Evolutionary conservation across 2,113 vertebrate species (phyloP), one percentile per base, ranked within the genome.

Genomic region (Chroicocephalus ridibundus): DNA sequence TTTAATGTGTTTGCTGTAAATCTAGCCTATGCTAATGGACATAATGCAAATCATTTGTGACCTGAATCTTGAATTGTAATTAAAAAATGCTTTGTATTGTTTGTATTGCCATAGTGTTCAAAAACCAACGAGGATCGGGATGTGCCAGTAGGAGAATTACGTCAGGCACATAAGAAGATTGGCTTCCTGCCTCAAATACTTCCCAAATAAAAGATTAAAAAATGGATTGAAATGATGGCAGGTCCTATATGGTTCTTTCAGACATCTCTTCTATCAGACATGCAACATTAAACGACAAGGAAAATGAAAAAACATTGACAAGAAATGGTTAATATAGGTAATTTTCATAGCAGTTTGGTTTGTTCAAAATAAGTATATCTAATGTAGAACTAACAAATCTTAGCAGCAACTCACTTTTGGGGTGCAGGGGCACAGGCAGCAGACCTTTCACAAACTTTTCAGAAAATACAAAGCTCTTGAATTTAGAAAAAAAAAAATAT

Each of bases 1-100:
- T 94, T 93, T 93, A 94, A 89, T 85, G 77, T 89, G 77, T 96
- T 96, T 96, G 96, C 74, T 93, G 70, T 94, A 97, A 97, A 96
- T 92, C 89, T 82, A 91, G 40, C 32, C 61, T 84, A 84, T 92
- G 64, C 34, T 93, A 93, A 94, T 17, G 61, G 82, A 65, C 65
- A 26, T 84, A 82, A 94, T 80, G 77, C 61, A 89, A 91, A 89
- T 85, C 3, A 65, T 89, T 96, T 95, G 60, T 42, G 46, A 95
- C 38, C 26, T 87, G 75, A 90, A 88, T 90, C 51, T 76, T 87
- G 93, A 88, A 82, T 69, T 85, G 87, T 51, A 95, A 82, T 92
- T 82, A 11, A 64, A 90, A 90, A 92, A 42, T 68, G 44, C 26
- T 85, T 90, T 80, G n/a, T 77, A 40, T 66, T 95, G 16, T 86